These are phyloP conservation scores for Poeciliopsis paucimaculata DNA, from an alignment of 2,797 vertebrate species.

Conservation along the genomic window DNA sequence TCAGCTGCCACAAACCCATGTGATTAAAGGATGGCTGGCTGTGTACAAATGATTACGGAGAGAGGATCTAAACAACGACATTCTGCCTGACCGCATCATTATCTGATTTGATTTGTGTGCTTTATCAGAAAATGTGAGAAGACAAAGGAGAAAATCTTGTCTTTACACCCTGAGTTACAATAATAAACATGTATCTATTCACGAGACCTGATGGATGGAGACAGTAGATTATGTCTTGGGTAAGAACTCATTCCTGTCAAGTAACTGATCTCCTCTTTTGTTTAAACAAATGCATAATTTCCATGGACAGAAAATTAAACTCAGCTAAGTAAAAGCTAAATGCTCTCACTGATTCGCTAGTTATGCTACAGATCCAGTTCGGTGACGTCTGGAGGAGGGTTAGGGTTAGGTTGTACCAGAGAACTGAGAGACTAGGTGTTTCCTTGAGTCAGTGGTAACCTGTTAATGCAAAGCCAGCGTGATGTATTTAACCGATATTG, in stretches of 20 bases:
- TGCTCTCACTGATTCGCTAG: neutral
- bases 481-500: neutral
- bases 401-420: neutral
- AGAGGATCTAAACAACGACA: neutral
- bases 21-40: neutral
- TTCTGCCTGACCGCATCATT: neutral
- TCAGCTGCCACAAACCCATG: neutral
- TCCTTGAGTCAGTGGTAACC: neutral
- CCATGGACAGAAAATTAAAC: neutral
- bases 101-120: neutral
- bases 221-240: neutral
- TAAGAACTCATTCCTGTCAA: neutral
- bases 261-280: neutral
- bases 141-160: neutral
- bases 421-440: neutral
- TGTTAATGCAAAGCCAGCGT: neutral
- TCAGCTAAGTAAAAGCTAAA: neutral
- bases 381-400: neutral
- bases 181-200: neutral
- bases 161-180: neutral
- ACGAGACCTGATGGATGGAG: neutral
- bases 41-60: neutral
- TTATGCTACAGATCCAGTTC: neutral
- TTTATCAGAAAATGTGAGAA: neutral
- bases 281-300: neutral